phyloP scores from a whole-genome alignment of 1,140 invertebrate genomes.

The Phymastichus coffea region DNA sequence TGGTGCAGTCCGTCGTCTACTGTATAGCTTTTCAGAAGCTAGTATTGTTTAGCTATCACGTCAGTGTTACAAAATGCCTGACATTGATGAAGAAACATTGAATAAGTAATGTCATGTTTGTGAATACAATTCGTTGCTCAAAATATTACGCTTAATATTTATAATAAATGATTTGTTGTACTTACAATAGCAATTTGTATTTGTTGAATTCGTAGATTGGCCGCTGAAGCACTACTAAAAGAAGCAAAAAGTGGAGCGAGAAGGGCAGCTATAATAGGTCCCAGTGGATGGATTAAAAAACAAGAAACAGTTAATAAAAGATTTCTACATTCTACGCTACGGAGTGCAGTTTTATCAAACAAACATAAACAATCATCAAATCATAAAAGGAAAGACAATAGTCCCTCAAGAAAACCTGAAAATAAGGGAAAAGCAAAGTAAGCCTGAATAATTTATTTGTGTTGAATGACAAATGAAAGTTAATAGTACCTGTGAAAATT shows the following conservation, averaged over 20 bases:
- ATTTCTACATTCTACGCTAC: constrained; percentile 56
- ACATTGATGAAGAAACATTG: constrained; percentile 41
- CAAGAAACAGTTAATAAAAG: constrained; percentile 62
- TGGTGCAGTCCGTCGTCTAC: no score
- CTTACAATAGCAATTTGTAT: no score
- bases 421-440: neutral
- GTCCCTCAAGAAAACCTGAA: neutral
- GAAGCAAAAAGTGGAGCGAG: constrained; percentile 63
- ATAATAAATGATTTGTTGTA: no score
- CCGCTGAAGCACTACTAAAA: constrained; percentile 62
- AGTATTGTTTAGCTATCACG: no score
- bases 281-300: constrained; percentile 64
- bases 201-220: constrained; percentile 51
- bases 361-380: constrained; percentile 36
- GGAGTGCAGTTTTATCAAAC: constrained; percentile 49
- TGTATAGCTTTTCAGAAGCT: no score
- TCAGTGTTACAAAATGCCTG: neutral
- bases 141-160: no score
- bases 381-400: constrained; percentile 30
- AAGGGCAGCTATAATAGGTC: constrained; percentile 63
- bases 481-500: neutral
- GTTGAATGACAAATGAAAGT: neutral
- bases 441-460: neutral
- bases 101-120: constrained; percentile 33
- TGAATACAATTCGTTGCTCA: no score